Evolutionary conservation across 2,888 invertebrate species (phyloP).

Genomic region (Pseudococcus longispinus): DNA sequence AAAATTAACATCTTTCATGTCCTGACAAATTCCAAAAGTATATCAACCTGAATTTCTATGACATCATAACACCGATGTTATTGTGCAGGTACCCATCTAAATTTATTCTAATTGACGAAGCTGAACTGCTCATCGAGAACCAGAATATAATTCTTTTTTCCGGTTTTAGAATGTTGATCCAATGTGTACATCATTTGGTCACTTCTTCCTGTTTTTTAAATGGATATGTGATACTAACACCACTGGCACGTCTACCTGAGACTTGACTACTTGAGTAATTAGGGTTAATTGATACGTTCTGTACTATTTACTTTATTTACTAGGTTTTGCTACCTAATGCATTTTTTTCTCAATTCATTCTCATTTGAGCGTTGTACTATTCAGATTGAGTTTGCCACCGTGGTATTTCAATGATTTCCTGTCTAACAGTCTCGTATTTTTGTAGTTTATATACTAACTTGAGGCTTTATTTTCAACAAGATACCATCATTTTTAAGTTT

Average conservation of each 20-base stretch:
- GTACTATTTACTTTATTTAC: not conserved
- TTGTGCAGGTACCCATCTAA: not conserved
- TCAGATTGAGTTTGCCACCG: too few species aligned
- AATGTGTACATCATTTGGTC: not conserved
- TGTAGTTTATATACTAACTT: too few species aligned
- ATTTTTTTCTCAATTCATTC: too few species aligned
- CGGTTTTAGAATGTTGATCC: constrained; percentile 1
- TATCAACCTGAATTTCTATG: not conserved
- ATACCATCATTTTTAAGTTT: too few species aligned
- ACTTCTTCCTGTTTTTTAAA: constrained; percentile 6
- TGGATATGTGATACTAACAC: not conserved
- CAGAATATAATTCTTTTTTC: not conserved
- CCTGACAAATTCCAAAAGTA: not conserved
- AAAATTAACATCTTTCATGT: not conserved
- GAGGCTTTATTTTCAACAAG: too few species aligned
- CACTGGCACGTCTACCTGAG: not conserved
- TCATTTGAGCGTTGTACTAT: too few species aligned
- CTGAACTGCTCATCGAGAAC: not conserved
- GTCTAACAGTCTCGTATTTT: not conserved
- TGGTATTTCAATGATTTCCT: not conserved
- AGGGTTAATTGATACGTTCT: not conserved
- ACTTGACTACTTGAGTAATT: not conserved
- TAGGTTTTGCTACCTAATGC: too few species aligned
- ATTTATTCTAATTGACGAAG: constrained; percentile 33
- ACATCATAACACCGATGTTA: not conserved